Percentiles rank a stretch among this genome's conserved stretches.
Conservation (phyloP, 2,888 invertebrate species). For the Lasius fuliginosus region DNA sequence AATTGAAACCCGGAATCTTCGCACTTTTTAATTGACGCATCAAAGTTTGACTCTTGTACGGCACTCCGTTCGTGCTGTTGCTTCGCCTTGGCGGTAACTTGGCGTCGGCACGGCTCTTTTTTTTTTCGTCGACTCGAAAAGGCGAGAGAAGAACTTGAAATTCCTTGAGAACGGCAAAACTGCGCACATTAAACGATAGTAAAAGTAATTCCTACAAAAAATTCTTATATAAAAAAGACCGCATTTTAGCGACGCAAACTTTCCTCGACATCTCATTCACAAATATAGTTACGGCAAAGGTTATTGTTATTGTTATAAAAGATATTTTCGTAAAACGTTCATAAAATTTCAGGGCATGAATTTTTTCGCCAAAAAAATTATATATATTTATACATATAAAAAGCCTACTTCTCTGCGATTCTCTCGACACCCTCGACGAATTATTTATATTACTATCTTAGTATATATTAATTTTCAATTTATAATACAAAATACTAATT, state of each 20-base stretch:
- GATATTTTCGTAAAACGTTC: not conserved
- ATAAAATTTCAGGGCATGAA: not conserved
- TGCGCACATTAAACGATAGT: conserved; percentile 19
- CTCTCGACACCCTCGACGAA: no score
- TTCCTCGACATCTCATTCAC: not conserved
- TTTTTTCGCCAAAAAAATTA: not conserved
- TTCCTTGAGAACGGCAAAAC: conserved; percentile 34
- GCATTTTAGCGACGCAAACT: not conserved
- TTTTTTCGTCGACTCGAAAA: conserved; percentile 23
- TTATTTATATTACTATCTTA: not conserved
- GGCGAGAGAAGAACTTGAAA: conserved; percentile 44
- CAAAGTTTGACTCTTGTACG: conserved; percentile 32
- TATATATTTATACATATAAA: no score
- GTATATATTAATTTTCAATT: not conserved
- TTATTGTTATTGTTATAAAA: not conserved
- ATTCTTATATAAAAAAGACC: conserved; percentile 20
- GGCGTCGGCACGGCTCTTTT: not conserved
- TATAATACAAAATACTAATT: conserved; percentile 2
- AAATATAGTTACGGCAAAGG: not conserved
- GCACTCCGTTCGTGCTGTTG: conserved; percentile 33
- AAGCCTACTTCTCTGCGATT: no score
- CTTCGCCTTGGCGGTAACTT: conserved; percentile 38
- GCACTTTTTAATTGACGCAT: conserved; percentile 49
- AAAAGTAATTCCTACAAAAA: conserved; percentile 45
- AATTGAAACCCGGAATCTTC: conserved; percentile 10